Conservation (phyloP, 2,888 invertebrate species). For the Empis livida region DNA sequence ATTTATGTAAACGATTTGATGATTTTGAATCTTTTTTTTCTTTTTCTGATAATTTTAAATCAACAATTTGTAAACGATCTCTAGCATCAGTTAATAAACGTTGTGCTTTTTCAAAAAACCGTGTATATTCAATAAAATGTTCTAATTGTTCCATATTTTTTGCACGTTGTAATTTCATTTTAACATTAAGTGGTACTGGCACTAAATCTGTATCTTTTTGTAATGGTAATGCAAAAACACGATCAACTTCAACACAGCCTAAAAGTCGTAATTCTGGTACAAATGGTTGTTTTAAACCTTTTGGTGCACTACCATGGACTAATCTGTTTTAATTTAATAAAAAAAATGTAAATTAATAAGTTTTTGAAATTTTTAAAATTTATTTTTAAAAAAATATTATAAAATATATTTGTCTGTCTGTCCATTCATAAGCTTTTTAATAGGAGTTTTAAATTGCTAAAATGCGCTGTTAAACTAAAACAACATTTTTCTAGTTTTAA, state of each 20-base stretch:
- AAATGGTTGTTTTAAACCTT: slow-evolving; percentile 71
- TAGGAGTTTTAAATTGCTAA: too few species aligned
- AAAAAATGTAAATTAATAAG: too few species aligned
- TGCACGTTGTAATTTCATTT: slow-evolving; percentile 69
- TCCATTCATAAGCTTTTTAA: too few species aligned
- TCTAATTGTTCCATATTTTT: slow-evolving; percentile 70
- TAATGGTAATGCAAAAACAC: slow-evolving; percentile 66
- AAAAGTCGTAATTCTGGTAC: slow-evolving; percentile 72
- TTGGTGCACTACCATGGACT: slow-evolving; percentile 79
- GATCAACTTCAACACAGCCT: slow-evolving; percentile 73
- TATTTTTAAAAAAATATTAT: too few species aligned
- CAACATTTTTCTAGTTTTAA: too few species aligned
- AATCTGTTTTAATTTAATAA: slow-evolving; percentile 38
- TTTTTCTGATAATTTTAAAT: slow-evolving; percentile 63
- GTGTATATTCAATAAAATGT: slow-evolving; percentile 59
- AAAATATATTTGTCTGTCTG: too few species aligned
- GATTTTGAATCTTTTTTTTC: slow-evolving; percentile 37
- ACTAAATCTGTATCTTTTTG: slow-evolving; percentile 70
- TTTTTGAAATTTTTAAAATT: too few species aligned
- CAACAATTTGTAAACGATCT: slow-evolving; percentile 67
- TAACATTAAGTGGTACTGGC: slow-evolving; percentile 73
- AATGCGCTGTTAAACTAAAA: too few species aligned
- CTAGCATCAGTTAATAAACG: slow-evolving; percentile 56
- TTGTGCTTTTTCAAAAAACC: slow-evolving; percentile 65
- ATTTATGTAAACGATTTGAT: slow-evolving; percentile 24